A percentile compares a stretch with the other conserved stretches of the same genome.
phyloP scores from a whole-genome alignment of 2,113 vertebrate species.

The Rousettus leschenaultii region DNA sequence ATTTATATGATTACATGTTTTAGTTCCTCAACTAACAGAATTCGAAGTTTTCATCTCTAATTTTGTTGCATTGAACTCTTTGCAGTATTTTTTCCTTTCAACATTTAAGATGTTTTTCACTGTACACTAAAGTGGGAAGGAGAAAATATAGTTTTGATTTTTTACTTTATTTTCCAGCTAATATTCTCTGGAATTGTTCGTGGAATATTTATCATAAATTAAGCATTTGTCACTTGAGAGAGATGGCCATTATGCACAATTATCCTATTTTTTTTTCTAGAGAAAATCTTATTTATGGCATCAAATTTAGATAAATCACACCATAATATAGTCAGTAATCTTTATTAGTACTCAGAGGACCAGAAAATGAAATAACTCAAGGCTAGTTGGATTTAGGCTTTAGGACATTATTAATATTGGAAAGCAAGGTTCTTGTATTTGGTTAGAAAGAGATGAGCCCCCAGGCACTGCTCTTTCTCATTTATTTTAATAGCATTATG shows the following conservation, averaged over 20 bases:
- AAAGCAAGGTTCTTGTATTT: not conserved
- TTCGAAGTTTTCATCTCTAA: not conserved
- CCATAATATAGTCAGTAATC: not conserved
- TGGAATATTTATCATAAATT: constrained; percentile 55
- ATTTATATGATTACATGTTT: not conserved
- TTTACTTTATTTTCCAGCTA: constrained; percentile 47
- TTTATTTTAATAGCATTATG: not conserved
- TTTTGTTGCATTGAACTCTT: not conserved
- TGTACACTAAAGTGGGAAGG: not conserved
- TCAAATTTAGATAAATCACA: constrained; percentile 50
- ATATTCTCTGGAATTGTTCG: constrained; percentile 15
- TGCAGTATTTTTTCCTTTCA: not conserved
- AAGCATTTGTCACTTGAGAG: constrained; percentile 15
- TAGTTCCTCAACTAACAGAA: not conserved
- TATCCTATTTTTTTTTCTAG: constrained; percentile 8
- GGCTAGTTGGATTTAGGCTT: not conserved
- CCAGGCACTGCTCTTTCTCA: not conserved
- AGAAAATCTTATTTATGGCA: constrained; percentile 39
- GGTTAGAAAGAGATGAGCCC: not conserved
- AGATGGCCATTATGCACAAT: constrained; percentile 26
- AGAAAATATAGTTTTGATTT: not conserved
- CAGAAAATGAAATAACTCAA: constrained; percentile 17
- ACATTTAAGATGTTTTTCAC: constrained; percentile 10
- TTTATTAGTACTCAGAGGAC: constrained; percentile 17
- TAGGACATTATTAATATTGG: constrained; percentile 22